phyloP scores from a whole-genome alignment of 2,113 vertebrate species.

The Psephotus haematonotus region DNA sequence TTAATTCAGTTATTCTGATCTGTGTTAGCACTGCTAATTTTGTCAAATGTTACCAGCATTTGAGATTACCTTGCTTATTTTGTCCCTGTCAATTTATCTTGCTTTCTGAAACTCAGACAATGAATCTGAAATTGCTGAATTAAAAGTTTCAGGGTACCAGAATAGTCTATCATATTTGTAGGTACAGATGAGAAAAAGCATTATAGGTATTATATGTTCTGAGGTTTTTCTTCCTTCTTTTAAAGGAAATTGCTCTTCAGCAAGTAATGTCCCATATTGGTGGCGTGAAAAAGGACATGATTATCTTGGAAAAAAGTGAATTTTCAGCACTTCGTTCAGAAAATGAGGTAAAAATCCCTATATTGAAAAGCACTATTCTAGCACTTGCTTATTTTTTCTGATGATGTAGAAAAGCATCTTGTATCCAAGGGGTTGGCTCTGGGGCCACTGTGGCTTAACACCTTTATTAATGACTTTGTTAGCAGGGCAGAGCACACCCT shows the following conservation, averaged over 20 bases:
- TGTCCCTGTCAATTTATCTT: background rate
- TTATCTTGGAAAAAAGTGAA: slow-evolving; percentile 98
- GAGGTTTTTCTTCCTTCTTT: slow-evolving; percentile 15
- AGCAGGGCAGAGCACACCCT: background rate
- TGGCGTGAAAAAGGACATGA: slow-evolving; percentile 94
- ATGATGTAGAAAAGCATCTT: background rate
- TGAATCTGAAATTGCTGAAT: background rate
- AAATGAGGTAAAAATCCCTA: slow-evolving; percentile 84
- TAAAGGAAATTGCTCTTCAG: slow-evolving; percentile 93
- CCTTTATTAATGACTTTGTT: background rate
- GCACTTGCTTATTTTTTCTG: background rate
- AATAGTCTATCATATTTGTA: background rate
- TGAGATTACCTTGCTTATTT: background rate
- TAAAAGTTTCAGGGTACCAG: background rate
- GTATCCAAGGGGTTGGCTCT: background rate
- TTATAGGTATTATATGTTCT: background rate
- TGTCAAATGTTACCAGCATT: background rate
- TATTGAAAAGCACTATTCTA: background rate
- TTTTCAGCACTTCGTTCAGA: slow-evolving; percentile 90
- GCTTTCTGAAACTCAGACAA: background rate
- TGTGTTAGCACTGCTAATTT: background rate
- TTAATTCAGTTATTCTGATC: background rate
- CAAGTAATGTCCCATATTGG: slow-evolving; percentile 93
- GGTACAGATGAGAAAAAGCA: background rate
- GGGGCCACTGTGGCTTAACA: background rate